phyloP scores from a whole-genome alignment of 2,113 vertebrate genomes.

The Mola mola region DNA sequence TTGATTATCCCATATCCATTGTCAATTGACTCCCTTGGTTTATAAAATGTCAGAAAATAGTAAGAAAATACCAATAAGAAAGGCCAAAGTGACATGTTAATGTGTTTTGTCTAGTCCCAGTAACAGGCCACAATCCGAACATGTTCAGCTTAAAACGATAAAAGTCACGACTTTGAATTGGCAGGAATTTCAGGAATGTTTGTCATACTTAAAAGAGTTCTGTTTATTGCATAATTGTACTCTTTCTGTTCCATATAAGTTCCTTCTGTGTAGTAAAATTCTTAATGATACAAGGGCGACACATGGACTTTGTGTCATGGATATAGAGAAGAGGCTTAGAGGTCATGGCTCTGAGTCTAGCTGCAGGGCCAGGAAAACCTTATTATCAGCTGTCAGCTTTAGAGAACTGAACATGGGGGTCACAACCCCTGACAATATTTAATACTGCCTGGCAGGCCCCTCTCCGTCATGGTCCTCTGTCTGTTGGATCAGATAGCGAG shows the following conservation, averaged over 20 bases:
- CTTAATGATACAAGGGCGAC: not conserved
- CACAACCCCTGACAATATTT: conserved; percentile 78
- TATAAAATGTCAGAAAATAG: too few relatives aligned
- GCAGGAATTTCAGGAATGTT: too few relatives aligned
- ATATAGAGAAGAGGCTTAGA: conserved; percentile 31
- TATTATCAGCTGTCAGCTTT: conserved; percentile 80
- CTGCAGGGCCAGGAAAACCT: conserved; percentile 68
- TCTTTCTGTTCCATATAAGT: not conserved
- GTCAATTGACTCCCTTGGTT: too few relatives aligned
- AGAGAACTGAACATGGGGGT: conserved; percentile 75
- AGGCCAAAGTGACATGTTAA: too few relatives aligned
- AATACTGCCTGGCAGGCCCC: conserved; percentile 74
- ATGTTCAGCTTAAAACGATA: too few relatives aligned
- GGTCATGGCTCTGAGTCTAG: conserved; percentile 50
- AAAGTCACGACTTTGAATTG: too few relatives aligned
- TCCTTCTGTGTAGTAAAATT: not conserved
- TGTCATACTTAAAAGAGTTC: too few relatives aligned
- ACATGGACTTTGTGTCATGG: conserved; percentile 1
- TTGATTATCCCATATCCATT: too few relatives aligned
- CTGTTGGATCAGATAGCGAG: conserved; percentile 81
- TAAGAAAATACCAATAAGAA: too few relatives aligned
- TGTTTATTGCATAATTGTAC: too few relatives aligned
- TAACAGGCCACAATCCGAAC: too few relatives aligned
- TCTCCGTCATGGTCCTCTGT: conserved; percentile 81
- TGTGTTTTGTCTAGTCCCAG: too few relatives aligned